Evolutionary conservation across 1,140 invertebrate genomes (phyloP).

Genomic region (Saxidomus purpurata): DNA sequence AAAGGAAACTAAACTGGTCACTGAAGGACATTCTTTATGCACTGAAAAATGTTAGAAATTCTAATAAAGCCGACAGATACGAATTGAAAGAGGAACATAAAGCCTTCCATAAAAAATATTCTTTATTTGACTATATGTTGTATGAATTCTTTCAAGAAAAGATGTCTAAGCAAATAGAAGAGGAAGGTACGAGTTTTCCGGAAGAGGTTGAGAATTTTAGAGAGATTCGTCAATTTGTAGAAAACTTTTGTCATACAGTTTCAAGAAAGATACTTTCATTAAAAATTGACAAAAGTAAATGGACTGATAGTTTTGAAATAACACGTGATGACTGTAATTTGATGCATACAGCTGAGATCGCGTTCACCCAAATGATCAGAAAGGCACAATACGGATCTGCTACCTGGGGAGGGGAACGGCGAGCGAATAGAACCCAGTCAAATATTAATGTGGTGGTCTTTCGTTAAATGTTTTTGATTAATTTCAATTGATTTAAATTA

Average conservation of each 20-base stretch:
- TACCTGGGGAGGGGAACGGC: neutral
- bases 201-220: slow-evolving; percentile 68
- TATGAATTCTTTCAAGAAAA: slow-evolving; percentile 68
- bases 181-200: slow-evolving; percentile 44
- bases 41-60: slow-evolving; percentile 17
- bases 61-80: neutral
- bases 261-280: neutral
- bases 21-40: slow-evolving; percentile 83
- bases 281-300: slow-evolving; percentile 8
- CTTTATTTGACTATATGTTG: slow-evolving; percentile 62
- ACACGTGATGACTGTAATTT: slow-evolving; percentile 36
- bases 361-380: slow-evolving; percentile 50
- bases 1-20: slow-evolving; percentile 86
- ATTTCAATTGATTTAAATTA: too few species aligned
- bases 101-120: neutral
- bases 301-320: slow-evolving; percentile 64
- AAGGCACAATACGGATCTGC: slow-evolving; percentile 56
- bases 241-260: slow-evolving; percentile 60
- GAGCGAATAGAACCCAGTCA: too few species aligned
- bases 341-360: slow-evolving; percentile 57
- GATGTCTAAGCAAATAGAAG: slow-evolving; percentile 58
- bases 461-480: too few species aligned
- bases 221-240: slow-evolving; percentile 24
- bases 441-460: too few species aligned
- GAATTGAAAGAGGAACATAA: neutral